Base-by-base conservation (phyloP, 2,888 invertebrate genomes). In the Leucozona laternaria region DNA sequence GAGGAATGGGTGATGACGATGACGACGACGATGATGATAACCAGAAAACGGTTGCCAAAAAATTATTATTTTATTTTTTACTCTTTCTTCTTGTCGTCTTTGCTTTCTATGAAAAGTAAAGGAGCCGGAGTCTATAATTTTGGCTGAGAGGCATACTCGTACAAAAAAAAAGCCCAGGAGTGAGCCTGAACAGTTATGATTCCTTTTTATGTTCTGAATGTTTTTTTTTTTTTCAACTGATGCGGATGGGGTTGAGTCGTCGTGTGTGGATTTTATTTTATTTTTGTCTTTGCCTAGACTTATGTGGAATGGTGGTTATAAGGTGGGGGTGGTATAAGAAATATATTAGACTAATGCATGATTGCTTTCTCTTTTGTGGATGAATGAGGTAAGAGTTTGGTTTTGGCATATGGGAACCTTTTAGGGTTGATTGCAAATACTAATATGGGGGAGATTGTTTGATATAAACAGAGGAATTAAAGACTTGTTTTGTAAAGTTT, bases 311-410 rank as follows among this genome's bases (percentile, higher is more conserved):
- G 40, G 37, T 58, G 57, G 64, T 28, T 57, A 31, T 31, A 37
- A 79, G 79, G 82, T 66, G 77, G 81, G 34, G 55, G 7, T 57
- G 31, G 57, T 11, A 57, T 58, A 68, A 50, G 78, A 71, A 37
- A 72, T 22, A 66, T 82, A 78, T 78, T 82, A 82, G 82, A 82
- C 82, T 82, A 82, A 82, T 82, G 82, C 82, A 82, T 82, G 82
- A 82, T 82, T 82, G 82, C 78, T 78, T 78, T 78, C 64, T 34
- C 50, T 71, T 64, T 78, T 48, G 8, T 64, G 22, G 8, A 10
- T 55, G 28, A 50, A 50, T 28, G 40, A 25, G 25, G 37, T 17
- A 50, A 48, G 28, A 57, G 71, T 31, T 37, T 68, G 68, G 17
- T 37, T 45, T 34, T 25, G 58, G 79, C 83, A 83, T 70, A 79